Evolutionary conservation across 2,797 vertebrate genomes (phyloP).

Genomic region (Sebastes trivittatus): DNA sequence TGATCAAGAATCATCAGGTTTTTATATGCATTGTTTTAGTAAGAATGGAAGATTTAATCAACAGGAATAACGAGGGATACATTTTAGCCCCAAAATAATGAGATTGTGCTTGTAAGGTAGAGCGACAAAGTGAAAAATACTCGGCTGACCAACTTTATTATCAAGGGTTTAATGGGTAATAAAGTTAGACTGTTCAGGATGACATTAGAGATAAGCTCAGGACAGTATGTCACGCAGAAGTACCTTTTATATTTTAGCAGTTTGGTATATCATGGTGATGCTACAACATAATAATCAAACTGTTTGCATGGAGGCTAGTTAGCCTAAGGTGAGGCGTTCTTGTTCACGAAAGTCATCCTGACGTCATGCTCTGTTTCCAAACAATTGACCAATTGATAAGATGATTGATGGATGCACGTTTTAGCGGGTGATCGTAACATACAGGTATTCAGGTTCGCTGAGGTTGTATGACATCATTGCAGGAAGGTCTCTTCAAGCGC

Average conservation of each 20-base stretch:
- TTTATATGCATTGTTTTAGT: neutral
- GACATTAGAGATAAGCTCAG: neutral
- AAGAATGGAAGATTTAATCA: neutral
- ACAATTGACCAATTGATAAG: neutral
- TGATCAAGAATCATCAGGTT: neutral
- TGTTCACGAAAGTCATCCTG: neutral
- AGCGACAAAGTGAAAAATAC: neutral
- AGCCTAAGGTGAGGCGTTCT: neutral
- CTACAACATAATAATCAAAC: neutral
- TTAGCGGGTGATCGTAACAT: neutral
- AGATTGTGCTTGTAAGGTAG: neutral
- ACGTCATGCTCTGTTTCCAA: neutral
- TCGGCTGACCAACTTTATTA: neutral
- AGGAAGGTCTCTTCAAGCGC: neutral
- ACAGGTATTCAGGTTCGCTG: neutral
- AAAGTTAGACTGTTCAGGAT: neutral
- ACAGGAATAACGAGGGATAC: neutral
- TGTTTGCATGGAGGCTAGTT: neutral
- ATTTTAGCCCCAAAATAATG: neutral
- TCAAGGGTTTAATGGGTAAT: neutral
- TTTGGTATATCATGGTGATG: neutral
- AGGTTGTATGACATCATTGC: constrained; percentile 8
- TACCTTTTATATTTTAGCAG: neutral
- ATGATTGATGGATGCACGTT: neutral
- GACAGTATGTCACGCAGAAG: constrained; percentile 10